A percentile compares a stretch with the other conserved stretches of the same genome.
phyloP scores from a whole-genome alignment of 2,113 vertebrate genomes.

The Aythya baeri region DNA sequence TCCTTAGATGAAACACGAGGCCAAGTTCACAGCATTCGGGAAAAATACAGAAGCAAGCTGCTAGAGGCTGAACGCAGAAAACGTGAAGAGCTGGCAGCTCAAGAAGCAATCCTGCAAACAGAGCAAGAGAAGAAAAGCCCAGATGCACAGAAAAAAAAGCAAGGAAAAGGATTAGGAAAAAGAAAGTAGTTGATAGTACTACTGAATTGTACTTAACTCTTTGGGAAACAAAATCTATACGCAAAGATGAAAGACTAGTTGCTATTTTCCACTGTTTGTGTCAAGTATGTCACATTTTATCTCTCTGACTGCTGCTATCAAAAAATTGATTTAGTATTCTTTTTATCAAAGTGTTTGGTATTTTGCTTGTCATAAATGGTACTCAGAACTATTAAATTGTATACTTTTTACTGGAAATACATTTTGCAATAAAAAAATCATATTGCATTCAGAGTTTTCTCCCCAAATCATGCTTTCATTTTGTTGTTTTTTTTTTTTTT shows the following conservation, averaged over 20 bases:
- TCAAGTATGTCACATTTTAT: not conserved
- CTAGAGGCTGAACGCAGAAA: slow-evolving; percentile 70
- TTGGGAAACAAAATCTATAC: not conserved
- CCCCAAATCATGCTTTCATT: not conserved
- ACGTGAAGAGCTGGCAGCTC: slow-evolving; percentile 65
- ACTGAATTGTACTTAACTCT: not conserved
- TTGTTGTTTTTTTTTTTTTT: not conserved
- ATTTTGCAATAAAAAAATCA: not conserved
- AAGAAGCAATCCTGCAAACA: slow-evolving; percentile 54
- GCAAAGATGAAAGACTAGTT: not conserved
- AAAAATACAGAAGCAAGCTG: slow-evolving; percentile 75
- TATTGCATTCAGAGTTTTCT: not conserved
- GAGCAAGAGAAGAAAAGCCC: slow-evolving; percentile 69
- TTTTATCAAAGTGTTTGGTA: not conserved
- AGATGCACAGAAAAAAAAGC: slow-evolving; percentile 40
- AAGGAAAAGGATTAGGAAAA: slow-evolving; percentile 67
- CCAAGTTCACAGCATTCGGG: slow-evolving; percentile 68
- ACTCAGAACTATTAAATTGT: not conserved
- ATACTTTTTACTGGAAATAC: slow-evolving; percentile 6
- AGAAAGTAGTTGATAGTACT: slow-evolving; percentile 72
- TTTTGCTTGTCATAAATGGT: not conserved
- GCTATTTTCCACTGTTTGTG: not conserved
- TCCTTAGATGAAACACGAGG: slow-evolving; percentile 74
- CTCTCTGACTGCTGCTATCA: not conserved
- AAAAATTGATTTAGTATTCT: not conserved